Evolutionary conservation across 1,140 invertebrate species (phyloP), one percentile per base, ranked within the genome.

Genomic region (Samia ricini): DNA sequence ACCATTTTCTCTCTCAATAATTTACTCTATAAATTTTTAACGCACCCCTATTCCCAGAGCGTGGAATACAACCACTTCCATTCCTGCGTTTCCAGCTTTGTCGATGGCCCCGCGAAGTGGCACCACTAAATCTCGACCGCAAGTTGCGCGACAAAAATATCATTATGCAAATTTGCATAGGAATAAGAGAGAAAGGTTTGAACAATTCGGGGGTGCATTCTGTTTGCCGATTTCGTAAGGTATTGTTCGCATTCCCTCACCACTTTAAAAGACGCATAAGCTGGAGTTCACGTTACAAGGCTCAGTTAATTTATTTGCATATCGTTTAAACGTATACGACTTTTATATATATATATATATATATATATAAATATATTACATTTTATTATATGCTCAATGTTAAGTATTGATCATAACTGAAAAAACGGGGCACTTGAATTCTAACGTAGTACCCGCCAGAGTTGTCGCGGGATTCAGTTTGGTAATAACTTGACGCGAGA

Each of bases 121-220:
- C 33, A 52, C 61, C 68, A 75, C 73, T 85, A 83, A 85, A 85
- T 84, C 80, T 80, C 48, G 57, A 57, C 75, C 79, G 63, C 78
- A 78, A 81, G 70, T 81, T 64, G 73, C 71, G 76, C 83, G 82
- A 84, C 82, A 88, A 91, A 89, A 89, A 88, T 88, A 84, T 89
- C 88, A 90, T 91, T 91, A 90, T 88, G 85, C 82, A 86, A 88
- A 90, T 90, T 88, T 81, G 74, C 78, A 81, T 83, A 85, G 82
- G 83, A 90, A 89, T 86, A 89, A 89, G 87, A n/a, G n/a, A n/a
- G 88, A 81, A 62, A 57, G 51, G n/a, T 42, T 12, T 33, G 48
- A 66, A 67, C 68, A 64, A 61, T 71, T 66, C 63, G 20, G 64
- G 36, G 33, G 49, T 57, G 58, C 61, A 54, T 42, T 22, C 56